Evolutionary conservation across 1,140 invertebrate genomes (phyloP).

Genomic region (Amyelois transitella): DNA sequence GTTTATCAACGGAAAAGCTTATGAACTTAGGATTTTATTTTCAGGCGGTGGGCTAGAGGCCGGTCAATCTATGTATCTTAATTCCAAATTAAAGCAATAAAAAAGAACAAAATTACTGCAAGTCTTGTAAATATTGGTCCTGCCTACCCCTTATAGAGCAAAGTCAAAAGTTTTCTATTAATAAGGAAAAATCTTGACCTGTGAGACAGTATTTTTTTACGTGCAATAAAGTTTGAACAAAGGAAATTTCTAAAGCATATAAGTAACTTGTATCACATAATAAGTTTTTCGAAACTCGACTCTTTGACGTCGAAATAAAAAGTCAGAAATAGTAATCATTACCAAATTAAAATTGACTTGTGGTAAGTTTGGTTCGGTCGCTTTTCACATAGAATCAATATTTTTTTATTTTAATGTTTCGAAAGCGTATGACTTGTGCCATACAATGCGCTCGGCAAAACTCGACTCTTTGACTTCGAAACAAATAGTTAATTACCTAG

Average conservation of each 20-base stretch:
- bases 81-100: too few species aligned
- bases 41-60: too few species aligned
- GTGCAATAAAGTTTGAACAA: too few species aligned
- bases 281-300: conserved; percentile 24
- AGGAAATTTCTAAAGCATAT: not conserved
- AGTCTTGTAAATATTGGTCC: too few species aligned
- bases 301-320: conserved; percentile 55
- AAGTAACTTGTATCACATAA: not conserved
- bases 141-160: too few species aligned
- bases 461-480: conserved; percentile 45
- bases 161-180: too few species aligned
- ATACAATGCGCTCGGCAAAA: conserved; percentile 17
- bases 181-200: too few species aligned
- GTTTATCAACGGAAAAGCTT: too few species aligned
- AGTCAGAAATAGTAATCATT: conserved; percentile 25
- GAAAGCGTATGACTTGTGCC: not conserved
- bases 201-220: too few species aligned
- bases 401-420: not conserved
- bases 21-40: too few species aligned
- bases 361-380: not conserved
- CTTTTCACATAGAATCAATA: not conserved
- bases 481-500: conserved; percentile 60
- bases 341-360: not conserved
- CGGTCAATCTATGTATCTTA: too few species aligned
- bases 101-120: too few species aligned